A percentile compares a stretch with the other conserved stretches of the same genome.
These are phyloP conservation scores for Minunthozetes semirufus DNA, from an alignment of 2,888 invertebrate genomes.

Conservation along the genomic window DNA sequence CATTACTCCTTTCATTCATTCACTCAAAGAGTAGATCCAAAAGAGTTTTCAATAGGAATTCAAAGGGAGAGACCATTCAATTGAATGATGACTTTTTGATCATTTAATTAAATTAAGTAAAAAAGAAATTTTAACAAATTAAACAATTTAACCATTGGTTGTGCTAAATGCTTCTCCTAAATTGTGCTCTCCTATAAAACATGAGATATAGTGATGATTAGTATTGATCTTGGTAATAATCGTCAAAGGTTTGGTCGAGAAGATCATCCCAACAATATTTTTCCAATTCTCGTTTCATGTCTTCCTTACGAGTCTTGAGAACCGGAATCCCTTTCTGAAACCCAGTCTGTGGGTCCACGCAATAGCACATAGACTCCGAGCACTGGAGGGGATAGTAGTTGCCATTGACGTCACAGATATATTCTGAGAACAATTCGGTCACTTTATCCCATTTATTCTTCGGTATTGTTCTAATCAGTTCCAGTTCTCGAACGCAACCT, in stretches of 20 bases:
- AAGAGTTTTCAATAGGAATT: too few species aligned
- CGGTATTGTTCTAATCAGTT: slow-evolving; percentile 29
- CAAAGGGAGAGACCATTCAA: too few species aligned
- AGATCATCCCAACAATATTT: not conserved
- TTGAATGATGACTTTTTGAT: too few species aligned
- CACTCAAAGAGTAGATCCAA: too few species aligned
- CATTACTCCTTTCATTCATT: too few species aligned
- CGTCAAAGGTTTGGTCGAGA: not conserved
- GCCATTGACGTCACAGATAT: slow-evolving; percentile 37
- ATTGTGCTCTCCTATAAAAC: too few species aligned
- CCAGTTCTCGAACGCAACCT: slow-evolving; percentile 38
- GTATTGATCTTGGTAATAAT: not conserved
- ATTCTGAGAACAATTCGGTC: slow-evolving; percentile 34
- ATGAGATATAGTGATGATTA: too few species aligned
- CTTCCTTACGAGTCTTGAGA: not conserved
- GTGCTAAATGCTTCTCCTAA: too few species aligned
- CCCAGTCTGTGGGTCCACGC: slow-evolving; percentile 15
- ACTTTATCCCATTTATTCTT: slow-evolving; percentile 28
- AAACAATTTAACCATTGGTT: too few species aligned
- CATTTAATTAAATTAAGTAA: too few species aligned
- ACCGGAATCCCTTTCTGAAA: not conserved
- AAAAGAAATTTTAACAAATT: too few species aligned
- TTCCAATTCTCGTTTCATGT: too few species aligned
- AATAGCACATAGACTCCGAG: slow-evolving; percentile 34
- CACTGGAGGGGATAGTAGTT: slow-evolving; percentile 36